phyloP scores from a whole-genome alignment of 2,113 vertebrate genomes.

The Smithornis capensis region DNA sequence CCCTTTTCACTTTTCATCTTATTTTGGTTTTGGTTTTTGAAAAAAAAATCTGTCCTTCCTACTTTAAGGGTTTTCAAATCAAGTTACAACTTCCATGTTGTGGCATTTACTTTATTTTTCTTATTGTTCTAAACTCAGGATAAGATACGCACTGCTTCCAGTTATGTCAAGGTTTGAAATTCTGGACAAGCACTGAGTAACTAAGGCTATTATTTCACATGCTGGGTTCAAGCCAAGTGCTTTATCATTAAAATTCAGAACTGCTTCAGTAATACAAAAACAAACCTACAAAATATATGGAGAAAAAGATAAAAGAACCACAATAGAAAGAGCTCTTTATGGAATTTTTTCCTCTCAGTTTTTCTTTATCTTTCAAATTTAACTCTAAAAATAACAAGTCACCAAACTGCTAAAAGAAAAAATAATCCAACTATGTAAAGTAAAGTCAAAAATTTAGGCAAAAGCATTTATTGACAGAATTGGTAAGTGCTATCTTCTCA shows the following conservation, averaged over 20 bases:
- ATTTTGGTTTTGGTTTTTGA: accelerated
- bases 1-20: not conserved
- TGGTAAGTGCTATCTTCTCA: not conserved
- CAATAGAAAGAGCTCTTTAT: not conserved
- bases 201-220: slow-evolving; percentile 27
- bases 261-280: not conserved
- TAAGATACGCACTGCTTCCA: not conserved
- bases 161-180: not conserved
- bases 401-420: not conserved
- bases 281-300: not conserved
- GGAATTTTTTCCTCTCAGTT: not conserved
- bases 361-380: not conserved
- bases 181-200: slow-evolving; percentile 3
- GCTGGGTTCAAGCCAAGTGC: not conserved
- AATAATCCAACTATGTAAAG: not conserved
- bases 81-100: not conserved
- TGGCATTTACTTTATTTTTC: not conserved
- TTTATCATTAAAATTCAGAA: slow-evolving; percentile 61
- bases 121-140: not conserved
- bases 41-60: not conserved
- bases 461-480: not conserved
- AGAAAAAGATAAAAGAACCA: slow-evolving; percentile 14
- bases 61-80: not conserved
- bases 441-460: not conserved
- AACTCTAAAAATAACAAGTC: not conserved